Percentiles rank a stretch among this genome's conserved stretches.
phyloP scores from a whole-genome alignment of 2,888 invertebrate species.

The Drosophila siamana region DNA sequence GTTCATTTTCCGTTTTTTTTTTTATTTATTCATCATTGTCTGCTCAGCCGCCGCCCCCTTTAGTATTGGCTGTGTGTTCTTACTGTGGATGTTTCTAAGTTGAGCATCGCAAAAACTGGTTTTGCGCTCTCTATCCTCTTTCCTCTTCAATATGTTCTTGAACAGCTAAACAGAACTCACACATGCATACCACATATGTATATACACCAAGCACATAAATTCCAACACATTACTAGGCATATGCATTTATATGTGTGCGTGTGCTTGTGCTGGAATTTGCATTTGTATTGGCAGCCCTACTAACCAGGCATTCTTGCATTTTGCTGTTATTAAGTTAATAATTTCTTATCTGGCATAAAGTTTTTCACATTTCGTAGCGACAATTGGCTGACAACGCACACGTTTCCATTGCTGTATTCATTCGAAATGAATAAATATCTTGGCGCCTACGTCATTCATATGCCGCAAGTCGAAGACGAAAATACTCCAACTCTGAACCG shows the following conservation, averaged over 20 bases:
- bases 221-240: constrained; percentile 8
- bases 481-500: constrained; percentile 38
- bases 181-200: too few relatives aligned
- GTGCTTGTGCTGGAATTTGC: constrained; percentile 28
- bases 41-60: constrained; percentile 36
- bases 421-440: constrained; percentile 38
- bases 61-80: constrained; percentile 36
- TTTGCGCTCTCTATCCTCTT: constrained; percentile 23
- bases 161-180: constrained; percentile 36
- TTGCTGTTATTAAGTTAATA: constrained; percentile 32
- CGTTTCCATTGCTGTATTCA: too few relatives aligned
- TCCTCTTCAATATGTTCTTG: constrained; percentile 36
- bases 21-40: constrained; percentile 37
- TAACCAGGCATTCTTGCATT: constrained; percentile 38
- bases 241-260: constrained; percentile 7
- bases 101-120: constrained; percentile 62
- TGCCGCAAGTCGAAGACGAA: constrained; percentile 43
- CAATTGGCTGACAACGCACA: too few relatives aligned
- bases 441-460: constrained; percentile 72
- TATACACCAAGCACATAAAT: too few relatives aligned
- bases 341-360: constrained; percentile 53
- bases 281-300: constrained; percentile 34
- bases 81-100: constrained; percentile 48
- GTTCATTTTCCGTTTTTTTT: constrained; percentile 40
- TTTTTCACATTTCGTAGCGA: constrained; percentile 52